Evolutionary conservation across 2,797 vertebrate genomes (phyloP), one percentile per base, ranked within the genome.

Genomic region (Helarctos malayanus): DNA sequence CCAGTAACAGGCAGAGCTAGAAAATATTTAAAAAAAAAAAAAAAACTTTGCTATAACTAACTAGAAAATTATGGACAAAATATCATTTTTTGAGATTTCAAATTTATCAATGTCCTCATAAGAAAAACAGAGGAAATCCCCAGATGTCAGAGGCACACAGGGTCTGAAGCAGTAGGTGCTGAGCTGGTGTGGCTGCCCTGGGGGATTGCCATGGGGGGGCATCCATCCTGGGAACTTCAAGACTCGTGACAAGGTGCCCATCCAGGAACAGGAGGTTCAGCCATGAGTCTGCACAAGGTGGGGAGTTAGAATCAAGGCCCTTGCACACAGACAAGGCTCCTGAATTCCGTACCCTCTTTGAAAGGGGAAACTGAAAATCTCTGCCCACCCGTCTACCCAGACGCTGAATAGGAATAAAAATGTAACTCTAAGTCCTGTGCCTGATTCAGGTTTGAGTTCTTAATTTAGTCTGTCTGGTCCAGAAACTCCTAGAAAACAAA

Each of bases 11-110:
- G 23, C 12, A 87, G 47, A 23, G 41, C 21, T 14, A 23, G 25
- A 73, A 84, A 76, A 52, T n/a, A 45, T 59, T 47, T n/a, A 35
- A 79, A 83, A 89, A 83, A 84, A 89, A 83, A 84, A 3, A 38
- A 27, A 68, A n/a, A 10, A 38, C 8, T 61, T 95, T 54, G 16
- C 54, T 49, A 12, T 63, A 54, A 81, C 52, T 38, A 78, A 54
- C 35, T 21, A 56, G 49, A 92, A 94, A 82, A 38, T 32, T 81
- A 12, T 27, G 32, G 27, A 45, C 91, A n/a, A 63, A 81, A 75
- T 35, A 18, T 8, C 63, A 32, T 16, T n/a, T 47, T 52, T 65
- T 47, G 25, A 56, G 65, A 38, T 73, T 84, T 96, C 41, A 41
- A 91, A 84, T 10, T 8, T 71, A 45, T 49, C 85, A 38, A 3